These are phyloP conservation scores for Onchidella celtica DNA, from an alignment of 2,888 invertebrate genomes.

Conservation along the genomic window DNA sequence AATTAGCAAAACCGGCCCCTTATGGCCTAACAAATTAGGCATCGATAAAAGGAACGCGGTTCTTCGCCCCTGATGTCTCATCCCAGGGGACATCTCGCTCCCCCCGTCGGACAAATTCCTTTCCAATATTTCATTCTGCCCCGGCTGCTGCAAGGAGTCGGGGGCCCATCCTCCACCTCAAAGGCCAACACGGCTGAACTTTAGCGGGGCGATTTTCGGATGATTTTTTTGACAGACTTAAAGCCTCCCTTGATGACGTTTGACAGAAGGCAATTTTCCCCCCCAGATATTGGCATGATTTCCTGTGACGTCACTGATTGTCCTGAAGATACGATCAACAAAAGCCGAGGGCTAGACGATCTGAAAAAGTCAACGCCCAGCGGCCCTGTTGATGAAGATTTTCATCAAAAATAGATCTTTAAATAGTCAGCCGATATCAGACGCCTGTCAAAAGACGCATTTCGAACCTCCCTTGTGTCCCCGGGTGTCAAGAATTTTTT, in stretches of 20 bases:
- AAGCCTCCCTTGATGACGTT: slow-evolving; percentile 31
- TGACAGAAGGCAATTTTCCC: slow-evolving; percentile 50
- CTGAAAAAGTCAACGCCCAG: neutral
- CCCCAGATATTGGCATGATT: slow-evolving; percentile 21
- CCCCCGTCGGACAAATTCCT: slow-evolving; percentile 35
- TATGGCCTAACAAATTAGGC: slow-evolving; percentile 58
- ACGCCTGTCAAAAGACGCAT: neutral
- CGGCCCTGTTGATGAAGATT: neutral
- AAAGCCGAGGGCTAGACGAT: neutral
- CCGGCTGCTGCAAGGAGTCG: neutral
- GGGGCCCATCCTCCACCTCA: neutral
- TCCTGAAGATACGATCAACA: slow-evolving; percentile 25
- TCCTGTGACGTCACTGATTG: slow-evolving; percentile 42
- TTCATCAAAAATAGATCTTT: slow-evolving; percentile 5
- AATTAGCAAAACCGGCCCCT: slow-evolving; percentile 55
- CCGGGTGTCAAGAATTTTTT: too few relatives aligned
- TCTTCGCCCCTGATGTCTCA: slow-evolving; percentile 32
- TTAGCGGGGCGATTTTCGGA: slow-evolving; percentile 6
- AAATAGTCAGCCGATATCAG: slow-evolving; percentile 27
- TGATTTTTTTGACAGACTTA: slow-evolving; percentile 49
- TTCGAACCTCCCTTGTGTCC: too few relatives aligned
- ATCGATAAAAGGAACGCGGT: slow-evolving; percentile 54
- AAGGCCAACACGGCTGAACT: slow-evolving; percentile 27
- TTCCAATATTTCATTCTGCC: slow-evolving; percentile 55
- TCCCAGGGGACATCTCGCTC: slow-evolving; percentile 29